Conservation (phyloP, 2,888 invertebrate species). For the Pollenia griseotomentosa region DNA sequence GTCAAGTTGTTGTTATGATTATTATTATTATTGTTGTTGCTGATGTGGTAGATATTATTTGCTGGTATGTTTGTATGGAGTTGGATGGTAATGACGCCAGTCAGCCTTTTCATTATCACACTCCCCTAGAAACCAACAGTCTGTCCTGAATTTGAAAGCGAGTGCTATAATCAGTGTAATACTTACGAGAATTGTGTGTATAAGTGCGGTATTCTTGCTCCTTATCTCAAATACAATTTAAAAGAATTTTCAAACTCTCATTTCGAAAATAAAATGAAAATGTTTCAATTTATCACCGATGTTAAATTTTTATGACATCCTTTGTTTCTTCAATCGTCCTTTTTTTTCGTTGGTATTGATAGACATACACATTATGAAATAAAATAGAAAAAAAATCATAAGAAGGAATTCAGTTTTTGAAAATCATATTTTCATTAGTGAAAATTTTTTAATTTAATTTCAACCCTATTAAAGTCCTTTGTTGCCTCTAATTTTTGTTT, state of each 20-base stretch:
- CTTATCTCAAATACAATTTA: conserved; percentile 67
- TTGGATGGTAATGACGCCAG: conserved; percentile 53
- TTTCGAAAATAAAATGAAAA: conserved; percentile 56
- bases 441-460: conserved; percentile 11
- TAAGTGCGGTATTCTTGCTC: not conserved
- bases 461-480: conserved; percentile 33
- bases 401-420: not conserved
- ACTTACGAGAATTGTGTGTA: conserved; percentile 78
- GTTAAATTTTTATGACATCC: conserved; percentile 60
- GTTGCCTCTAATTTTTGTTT: not conserved
- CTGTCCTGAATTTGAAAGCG: conserved; percentile 58
- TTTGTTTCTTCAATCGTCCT: conserved; percentile 28
- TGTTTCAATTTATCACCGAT: conserved; percentile 70
- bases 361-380: not conserved
- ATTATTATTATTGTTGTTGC: conserved; percentile 44
- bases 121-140: conserved; percentile 35
- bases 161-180: conserved; percentile 82
- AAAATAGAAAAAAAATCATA: conserved; percentile 27
- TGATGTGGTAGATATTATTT: conserved; percentile 60
- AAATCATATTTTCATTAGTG: conserved; percentile 35
- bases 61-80: conserved; percentile 47
- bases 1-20: conserved; percentile 66
- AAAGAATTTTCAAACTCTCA: conserved; percentile 65
- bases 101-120: conserved; percentile 48
- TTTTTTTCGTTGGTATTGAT: not conserved